Base-by-base conservation (phyloP, 2,888 invertebrate species). In the Platypus cylindrus region DNA sequence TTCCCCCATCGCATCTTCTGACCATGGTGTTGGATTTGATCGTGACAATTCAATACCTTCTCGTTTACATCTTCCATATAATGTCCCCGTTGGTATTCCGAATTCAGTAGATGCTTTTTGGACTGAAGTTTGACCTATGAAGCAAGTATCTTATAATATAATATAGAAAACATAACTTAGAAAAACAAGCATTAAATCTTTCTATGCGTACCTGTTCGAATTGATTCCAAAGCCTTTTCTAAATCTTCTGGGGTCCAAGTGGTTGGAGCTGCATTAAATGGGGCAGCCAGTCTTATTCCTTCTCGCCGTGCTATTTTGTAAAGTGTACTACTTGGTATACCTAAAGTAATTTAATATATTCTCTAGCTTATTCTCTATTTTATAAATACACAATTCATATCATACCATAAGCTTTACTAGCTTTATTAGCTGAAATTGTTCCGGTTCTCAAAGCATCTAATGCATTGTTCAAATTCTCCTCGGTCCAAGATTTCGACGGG, bases 11-110 rank as follows among this genome's bases (percentile, higher is more conserved):
- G 86, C 86, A 55, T 83, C 85, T 57, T 87, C 87, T n/a, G 86
- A 84, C 89, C 89, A 89, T 7, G 87, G 87, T 27, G 87, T 85
- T n/a, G 86, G 85, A 65, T 84, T 85, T 36, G 84, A 83, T 47
- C 87, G 74, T 4, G 85, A 85, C 46, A 89, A 63, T 60, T 87
- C 89, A 48, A 89, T 89, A 30, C 89, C 87, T 59, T 89, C 89
- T 30, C 86, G 68, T 55, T 89, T 87, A 60, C 89, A 89, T 48
- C 87, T 69, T 2, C 89, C 89, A 53, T 89, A 89, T 12, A 89
- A 64, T 8, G 89, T 89, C 12, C 89, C 86, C 32, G 84, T 84
- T 25, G 89, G 89, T 53, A 89, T 89, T 34, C 87, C 86, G 60
- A 77, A 87, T 60, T 82, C 82, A 17, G 81, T 73, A 46, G 86